Percentiles rank a stretch among this genome's conserved stretches.
These are phyloP conservation scores for Drosophila ficusphila DNA, from an alignment of 1,140 invertebrate genomes.

Conservation along the genomic window DNA sequence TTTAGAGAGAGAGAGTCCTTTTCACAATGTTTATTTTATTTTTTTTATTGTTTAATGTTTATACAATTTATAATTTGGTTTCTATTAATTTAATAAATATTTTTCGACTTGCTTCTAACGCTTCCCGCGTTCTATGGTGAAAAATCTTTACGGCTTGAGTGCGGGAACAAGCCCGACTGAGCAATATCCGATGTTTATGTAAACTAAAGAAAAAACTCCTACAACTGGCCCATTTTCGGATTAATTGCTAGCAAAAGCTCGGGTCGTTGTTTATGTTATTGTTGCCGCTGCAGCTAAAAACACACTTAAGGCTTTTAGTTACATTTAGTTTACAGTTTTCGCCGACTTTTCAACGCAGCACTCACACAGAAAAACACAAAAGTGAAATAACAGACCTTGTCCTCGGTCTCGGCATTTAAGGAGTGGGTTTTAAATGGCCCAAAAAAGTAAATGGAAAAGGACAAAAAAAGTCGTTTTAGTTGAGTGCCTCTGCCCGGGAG, in stretches of 20 bases:
- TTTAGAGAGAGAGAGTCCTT: too few species aligned
- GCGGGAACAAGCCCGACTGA: constrained; percentile 7
- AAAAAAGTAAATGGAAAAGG: constrained; percentile 13
- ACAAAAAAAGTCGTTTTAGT: background rate
- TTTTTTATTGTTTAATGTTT: too few species aligned
- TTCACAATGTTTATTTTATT: too few species aligned
- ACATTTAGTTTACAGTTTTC: constrained; percentile 62
- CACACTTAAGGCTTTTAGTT: constrained; percentile 71
- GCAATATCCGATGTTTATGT: constrained; percentile 16
- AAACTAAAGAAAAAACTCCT: constrained; percentile 27
- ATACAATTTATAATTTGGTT: too few species aligned
- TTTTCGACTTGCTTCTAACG: too few species aligned
- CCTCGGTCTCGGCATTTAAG: constrained; percentile 24
- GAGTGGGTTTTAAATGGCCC: constrained; percentile 12
- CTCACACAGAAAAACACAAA: constrained; percentile 10
- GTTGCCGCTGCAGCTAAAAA: constrained; percentile 53
- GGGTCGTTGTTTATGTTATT: constrained; percentile 34
- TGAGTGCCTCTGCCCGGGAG: too few species aligned
- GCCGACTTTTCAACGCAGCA: constrained; percentile 29
- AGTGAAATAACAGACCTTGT: constrained; percentile 40
- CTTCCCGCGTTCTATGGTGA: too few species aligned
- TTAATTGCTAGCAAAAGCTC: constrained; percentile 46
- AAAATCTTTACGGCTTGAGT: background rate
- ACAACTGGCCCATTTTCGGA: constrained; percentile 27
- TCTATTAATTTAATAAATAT: too few species aligned